phyloP scores from a whole-genome alignment of 2,797 vertebrate species.

The Rhinatrema bivittatum region DNA sequence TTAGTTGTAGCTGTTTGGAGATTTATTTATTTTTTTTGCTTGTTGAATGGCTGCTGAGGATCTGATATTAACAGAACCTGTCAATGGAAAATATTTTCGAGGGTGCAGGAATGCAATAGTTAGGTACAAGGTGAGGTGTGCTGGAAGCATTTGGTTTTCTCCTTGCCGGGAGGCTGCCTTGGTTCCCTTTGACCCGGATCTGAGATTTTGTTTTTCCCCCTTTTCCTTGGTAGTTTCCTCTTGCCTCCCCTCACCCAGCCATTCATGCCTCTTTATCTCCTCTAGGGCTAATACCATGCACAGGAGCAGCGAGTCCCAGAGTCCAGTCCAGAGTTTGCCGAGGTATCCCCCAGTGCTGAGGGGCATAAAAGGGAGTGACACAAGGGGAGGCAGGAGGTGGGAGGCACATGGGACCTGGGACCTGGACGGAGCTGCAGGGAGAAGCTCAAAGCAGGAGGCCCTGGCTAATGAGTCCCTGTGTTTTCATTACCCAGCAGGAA shows the following conservation, averaged over 20 bases:
- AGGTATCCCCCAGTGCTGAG: background rate
- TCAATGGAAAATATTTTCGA: too few species aligned
- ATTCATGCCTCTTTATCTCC: conserved; percentile 5
- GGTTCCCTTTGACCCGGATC: rapidly evolving
- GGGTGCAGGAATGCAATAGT: too few species aligned
- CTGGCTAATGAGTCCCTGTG: too few species aligned
- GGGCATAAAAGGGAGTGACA: background rate
- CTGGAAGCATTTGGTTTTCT: too few species aligned
- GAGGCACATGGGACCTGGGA: background rate
- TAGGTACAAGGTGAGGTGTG: too few species aligned
- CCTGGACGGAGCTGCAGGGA: too few species aligned
- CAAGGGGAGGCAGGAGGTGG: background rate
- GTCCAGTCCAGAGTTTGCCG: background rate
- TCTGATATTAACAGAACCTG: too few species aligned
- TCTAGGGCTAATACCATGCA: conserved; percentile 39
- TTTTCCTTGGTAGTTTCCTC: background rate
- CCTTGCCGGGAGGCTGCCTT: too few species aligned
- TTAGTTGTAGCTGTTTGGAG: too few species aligned
- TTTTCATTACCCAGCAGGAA: too few species aligned
- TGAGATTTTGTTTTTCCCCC: rapidly evolving
- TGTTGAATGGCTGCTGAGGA: too few species aligned
- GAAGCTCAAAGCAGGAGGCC: background rate
- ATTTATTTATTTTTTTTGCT: too few species aligned
- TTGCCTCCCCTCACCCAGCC: background rate
- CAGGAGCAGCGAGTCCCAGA: conserved; percentile 19